phyloP scores from a whole-genome alignment of 2,113 vertebrate genomes.

The Cavia porcellus region DNA sequence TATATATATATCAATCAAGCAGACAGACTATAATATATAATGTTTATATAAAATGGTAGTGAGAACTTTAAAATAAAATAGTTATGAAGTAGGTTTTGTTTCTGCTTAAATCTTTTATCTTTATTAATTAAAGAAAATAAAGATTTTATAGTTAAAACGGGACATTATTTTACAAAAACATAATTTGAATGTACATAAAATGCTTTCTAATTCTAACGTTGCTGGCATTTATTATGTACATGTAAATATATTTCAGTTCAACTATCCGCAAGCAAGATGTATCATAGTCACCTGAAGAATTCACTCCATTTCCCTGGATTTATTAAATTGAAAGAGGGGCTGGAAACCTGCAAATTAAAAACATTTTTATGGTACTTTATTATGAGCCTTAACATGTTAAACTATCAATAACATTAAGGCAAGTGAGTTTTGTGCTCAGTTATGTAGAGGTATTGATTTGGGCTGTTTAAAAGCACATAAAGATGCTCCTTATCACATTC shows the following conservation, averaged over 20 bases:
- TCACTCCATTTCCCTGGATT: not conserved
- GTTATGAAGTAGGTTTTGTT: not conserved
- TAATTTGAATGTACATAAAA: not conserved
- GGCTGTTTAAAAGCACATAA: not conserved
- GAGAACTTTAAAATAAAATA: not conserved
- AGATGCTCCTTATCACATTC: not conserved
- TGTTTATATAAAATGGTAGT: not conserved
- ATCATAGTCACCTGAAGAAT: not conserved
- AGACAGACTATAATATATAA: slow-evolving; percentile 53
- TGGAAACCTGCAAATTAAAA: not conserved
- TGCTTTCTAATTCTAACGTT: not conserved
- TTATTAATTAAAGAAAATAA: slow-evolving; percentile 62
- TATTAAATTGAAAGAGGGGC: not conserved
- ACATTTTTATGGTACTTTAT: slow-evolving; percentile 14
- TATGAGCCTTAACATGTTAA: not conserved
- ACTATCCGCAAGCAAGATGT: not conserved
- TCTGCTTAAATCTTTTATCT: slow-evolving; percentile 49
- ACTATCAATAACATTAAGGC: not conserved
- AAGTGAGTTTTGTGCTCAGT: not conserved
- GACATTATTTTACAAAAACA: slow-evolving; percentile 45
- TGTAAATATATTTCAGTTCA: not conserved
- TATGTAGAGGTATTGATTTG: not conserved
- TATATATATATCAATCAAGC: slow-evolving; percentile 35
- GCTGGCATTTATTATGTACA: not conserved
- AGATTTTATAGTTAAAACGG: slow-evolving; percentile 57